phyloP scores from a whole-genome alignment of 2,113 vertebrate species.

The Ornithorhynchus anatinus region DNA sequence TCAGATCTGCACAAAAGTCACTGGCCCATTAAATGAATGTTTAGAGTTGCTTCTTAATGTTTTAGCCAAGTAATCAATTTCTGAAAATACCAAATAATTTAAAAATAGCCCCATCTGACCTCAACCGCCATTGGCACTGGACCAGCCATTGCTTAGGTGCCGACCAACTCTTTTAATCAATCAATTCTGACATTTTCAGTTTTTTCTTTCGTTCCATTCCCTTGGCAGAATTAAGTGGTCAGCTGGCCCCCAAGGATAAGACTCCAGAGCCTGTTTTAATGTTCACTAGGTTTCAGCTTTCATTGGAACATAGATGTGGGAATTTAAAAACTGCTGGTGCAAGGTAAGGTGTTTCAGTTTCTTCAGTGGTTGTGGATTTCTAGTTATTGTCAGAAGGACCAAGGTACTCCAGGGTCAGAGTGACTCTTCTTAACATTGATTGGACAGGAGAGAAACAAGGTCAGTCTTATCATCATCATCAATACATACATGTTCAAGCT shows the following conservation, averaged over 20 bases:
- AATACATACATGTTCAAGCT: too few species aligned
- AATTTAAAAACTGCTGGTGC: constrained; percentile 15
- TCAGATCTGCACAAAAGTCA: constrained; percentile 67
- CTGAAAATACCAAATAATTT: constrained; percentile 78
- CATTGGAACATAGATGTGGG: constrained; percentile 13
- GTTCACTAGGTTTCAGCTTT: constrained; percentile 27
- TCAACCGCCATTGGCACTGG: constrained; percentile 42
- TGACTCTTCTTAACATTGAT: too few species aligned
- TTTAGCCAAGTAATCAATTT: constrained; percentile 74
- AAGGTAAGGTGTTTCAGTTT: not conserved
- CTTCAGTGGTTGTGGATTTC: not conserved
- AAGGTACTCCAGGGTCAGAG: not conserved
- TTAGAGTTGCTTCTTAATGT: constrained; percentile 70
- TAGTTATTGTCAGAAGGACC: constrained; percentile 4
- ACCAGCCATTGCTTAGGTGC: constrained; percentile 61
- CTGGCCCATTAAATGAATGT: constrained; percentile 79
- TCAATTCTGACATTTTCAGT: constrained; percentile 48
- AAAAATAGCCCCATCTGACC: constrained; percentile 65
- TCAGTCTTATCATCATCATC: too few species aligned
- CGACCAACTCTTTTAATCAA: constrained; percentile 61
- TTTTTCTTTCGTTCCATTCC: constrained; percentile 1
- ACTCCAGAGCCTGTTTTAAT: constrained; percentile 45
- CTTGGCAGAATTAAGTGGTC: constrained; percentile 32
- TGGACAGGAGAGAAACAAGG: too few species aligned
- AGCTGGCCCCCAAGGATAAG: constrained; percentile 29